A percentile compares a stretch with the other conserved stretches of the same genome.
Conservation (phyloP, 2,113 vertebrate genomes). For the Neodontobutis hainanensis region DNA sequence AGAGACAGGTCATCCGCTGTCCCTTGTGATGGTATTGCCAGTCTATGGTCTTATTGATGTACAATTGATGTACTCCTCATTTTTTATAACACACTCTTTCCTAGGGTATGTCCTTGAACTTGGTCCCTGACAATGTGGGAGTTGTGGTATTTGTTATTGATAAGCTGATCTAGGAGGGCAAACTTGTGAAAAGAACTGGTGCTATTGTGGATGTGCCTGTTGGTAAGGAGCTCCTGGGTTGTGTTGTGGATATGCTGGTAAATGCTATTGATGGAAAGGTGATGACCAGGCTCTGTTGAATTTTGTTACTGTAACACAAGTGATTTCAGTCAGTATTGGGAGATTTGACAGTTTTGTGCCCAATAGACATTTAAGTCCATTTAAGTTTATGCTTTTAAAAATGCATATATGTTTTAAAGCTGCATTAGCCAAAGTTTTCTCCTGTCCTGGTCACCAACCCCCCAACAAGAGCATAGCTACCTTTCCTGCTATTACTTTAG, state of each 20-base stretch:
- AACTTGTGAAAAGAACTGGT: conserved; percentile 96
- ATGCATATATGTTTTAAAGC: too few relatives aligned
- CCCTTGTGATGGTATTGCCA: conserved; percentile 96
- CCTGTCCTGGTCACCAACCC: too few relatives aligned
- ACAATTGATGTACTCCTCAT: conserved; percentile 98
- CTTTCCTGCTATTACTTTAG: too few relatives aligned
- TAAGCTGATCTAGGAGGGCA: conserved; percentile 97
- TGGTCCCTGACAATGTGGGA: conserved; percentile 99
- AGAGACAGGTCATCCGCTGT: conserved; percentile 95
- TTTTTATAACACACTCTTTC: background rate
- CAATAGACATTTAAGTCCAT: conserved; percentile 75
- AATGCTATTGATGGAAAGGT: conserved; percentile 94
- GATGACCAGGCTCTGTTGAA: too few relatives aligned
- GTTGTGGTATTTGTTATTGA: conserved; percentile 99
- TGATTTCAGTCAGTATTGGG: too few relatives aligned
- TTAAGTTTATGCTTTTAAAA: too few relatives aligned
- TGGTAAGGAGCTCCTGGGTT: conserved; percentile 91
- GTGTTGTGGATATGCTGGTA: conserved; percentile 95
- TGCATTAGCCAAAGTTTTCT: too few relatives aligned
- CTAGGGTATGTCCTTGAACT: conserved; percentile 98
- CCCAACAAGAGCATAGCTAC: too few relatives aligned
- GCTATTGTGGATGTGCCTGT: conserved; percentile 98
- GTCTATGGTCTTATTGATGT: conserved; percentile 96
- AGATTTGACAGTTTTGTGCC: conserved; percentile 90
- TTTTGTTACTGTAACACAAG: too few relatives aligned